Base-by-base conservation (phyloP, 1,140 invertebrate genomes). In the Drosophila erecta region DNA sequence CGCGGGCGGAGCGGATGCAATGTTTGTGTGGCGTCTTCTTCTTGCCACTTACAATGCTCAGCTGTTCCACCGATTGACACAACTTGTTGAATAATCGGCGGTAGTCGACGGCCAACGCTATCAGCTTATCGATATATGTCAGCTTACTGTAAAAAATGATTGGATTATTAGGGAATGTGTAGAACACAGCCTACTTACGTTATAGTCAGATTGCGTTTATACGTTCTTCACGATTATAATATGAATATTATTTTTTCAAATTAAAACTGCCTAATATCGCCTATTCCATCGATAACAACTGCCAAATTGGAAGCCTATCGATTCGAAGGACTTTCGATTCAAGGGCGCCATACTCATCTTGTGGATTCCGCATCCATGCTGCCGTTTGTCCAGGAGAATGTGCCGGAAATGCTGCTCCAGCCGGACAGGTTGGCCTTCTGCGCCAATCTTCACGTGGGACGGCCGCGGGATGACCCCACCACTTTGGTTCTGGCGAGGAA, bases 21-120 rank as follows among this genome's bases (percentile, higher is more conserved):
- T 87, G 83, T 87, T 87, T 86, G 74, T 74, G 53, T 78, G 43
- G 38, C 46, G 47, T 65, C 73, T 80, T 60, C 67, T 86, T 61
- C 83, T 84, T 67, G 17, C 55, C 56, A n/a, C 35, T 76, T 40
- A 60, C 61, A 58, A 50, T 43, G 14, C 59, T 35, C 72, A 76
- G 51, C 40, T 76, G 72, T 37, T 69, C 4, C 2, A 0, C 24
- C 72, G 61, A 67, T 76, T 60, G 61, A 7, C 62, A 37, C 73
- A 55, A 76, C 74, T 76, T 76, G 74, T 76, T 76, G 72, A 75
- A 74, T 58, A 66, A 76, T 76, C 72, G 47, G 72, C 8, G 38
- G 10, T 15, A 22, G 20, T 27, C 47, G 64, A 51, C 38, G n/a
- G 38, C n/a, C 2, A 15, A 41, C 7, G 14, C 3, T 43, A 20